Evolutionary conservation across 2,888 invertebrate species (phyloP), one percentile per base, ranked within the genome.

Genomic region (Drosophila atripex): DNA sequence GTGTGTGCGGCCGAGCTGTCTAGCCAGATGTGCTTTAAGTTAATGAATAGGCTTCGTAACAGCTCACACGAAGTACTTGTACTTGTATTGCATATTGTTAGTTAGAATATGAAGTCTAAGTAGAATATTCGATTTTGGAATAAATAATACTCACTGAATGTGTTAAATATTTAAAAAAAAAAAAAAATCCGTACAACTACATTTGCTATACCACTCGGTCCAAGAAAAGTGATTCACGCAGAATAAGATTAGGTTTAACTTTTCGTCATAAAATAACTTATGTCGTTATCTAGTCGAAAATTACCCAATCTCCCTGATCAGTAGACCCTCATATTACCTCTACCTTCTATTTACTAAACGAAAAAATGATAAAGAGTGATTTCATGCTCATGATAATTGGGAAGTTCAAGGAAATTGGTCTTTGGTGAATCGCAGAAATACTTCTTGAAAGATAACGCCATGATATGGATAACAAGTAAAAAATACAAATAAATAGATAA

Each of bases 401-500:
- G 11, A 57, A 59, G 43, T 60, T 28, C 35, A 30, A 39, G 60
- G 39, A 57, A 57, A 60, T 60, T 47, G 23, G 59, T 1, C 16
- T 12, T 23, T 16, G 21, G 18, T 21, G 12, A 58, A 30, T 53
- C 23, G 23, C 12, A 28, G 12, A 52, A 30, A 21, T 9, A 52
- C 28, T 57, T 11, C 9, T 16, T 7, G 11, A 30, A n/a, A 57
- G 52, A 57, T 57, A 57, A 57, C 41, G 21, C 6, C n/a, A 12
- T 12, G 12, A 7, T 2, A 7, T 35, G n/a, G n/a, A 41, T 14
- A 28, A 39, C 11, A n/a, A 11, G 28, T 12, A 7, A 39, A 11
- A 18, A 18, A 28, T 14, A 5, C 12, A 9, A 32, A 32, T 32
- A 32, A 32, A 4, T 12, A 32, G 12, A 11, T 12, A 18, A 18